Evolutionary conservation across 2,797 vertebrate species (phyloP).

Genomic region (Ptychadena robeensis): DNA sequence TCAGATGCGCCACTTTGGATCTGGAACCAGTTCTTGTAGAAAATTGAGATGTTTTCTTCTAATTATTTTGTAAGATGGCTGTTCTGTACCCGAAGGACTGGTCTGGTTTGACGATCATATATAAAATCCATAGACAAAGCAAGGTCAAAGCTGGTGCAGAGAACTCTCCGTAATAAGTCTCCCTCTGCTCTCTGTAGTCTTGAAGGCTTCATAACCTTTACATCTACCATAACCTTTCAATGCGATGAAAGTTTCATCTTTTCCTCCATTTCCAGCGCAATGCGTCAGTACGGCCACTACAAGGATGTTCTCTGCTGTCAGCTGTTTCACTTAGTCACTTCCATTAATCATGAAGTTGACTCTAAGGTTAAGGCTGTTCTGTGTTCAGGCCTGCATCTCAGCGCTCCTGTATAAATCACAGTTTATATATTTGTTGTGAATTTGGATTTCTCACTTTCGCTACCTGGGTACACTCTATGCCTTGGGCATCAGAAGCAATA

Average conservation of each 20-base stretch:
- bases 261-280: constrained; percentile 7
- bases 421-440: neutral
- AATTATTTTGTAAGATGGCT: neutral
- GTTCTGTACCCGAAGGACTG: neutral
- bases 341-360: constrained; percentile 32
- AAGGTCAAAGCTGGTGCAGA: neutral
- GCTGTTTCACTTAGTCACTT: constrained; percentile 12
- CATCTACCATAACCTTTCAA: constrained; percentile 13
- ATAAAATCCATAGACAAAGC: neutral
- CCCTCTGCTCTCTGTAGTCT: neutral
- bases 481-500: neutral
- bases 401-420: neutral
- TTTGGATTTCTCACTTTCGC: neutral
- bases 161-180: neutral
- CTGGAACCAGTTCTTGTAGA: neutral
- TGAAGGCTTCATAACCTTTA: constrained; percentile 15
- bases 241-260: neutral
- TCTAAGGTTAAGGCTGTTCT: constrained; percentile 5
- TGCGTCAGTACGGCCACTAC: neutral
- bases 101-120: neutral
- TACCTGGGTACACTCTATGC: neutral
- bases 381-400: neutral
- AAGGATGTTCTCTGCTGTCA: constrained; percentile 21
- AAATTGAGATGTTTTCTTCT: neutral
- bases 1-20: neutral